A percentile compares a stretch with the other conserved stretches of the same genome.
Evolutionary conservation across 2,888 invertebrate genomes (phyloP).

Genomic region (Gasteruption jaculator): DNA sequence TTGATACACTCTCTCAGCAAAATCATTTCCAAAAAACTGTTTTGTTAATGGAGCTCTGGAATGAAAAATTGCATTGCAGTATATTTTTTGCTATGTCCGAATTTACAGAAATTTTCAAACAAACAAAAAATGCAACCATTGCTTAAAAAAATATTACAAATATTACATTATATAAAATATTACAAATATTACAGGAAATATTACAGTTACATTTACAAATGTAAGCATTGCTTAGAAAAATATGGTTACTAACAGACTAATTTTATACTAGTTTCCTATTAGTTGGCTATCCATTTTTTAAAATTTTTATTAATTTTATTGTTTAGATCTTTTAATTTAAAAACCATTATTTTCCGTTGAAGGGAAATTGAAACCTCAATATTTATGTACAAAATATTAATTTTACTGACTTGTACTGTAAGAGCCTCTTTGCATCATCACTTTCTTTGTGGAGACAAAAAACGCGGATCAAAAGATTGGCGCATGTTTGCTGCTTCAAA

Average conservation of each 20-base stretch:
- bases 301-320: no score
- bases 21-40: conserved; percentile 62
- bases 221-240: no score
- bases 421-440: conserved; percentile 55
- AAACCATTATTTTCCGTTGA: no score
- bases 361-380: not conserved
- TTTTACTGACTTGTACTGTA: conserved; percentile 52
- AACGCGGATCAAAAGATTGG: conserved; percentile 69
- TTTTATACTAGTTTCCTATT: no score
- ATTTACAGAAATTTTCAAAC: conserved; percentile 2
- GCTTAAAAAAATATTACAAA: no score
- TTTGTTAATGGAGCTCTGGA: conserved; percentile 55
- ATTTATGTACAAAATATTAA: conserved; percentile 8
- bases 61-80: conserved; percentile 8
- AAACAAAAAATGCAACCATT: conserved; percentile 11
- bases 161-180: no score
- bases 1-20: conserved; percentile 73
- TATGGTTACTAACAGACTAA: no score
- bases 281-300: no score
- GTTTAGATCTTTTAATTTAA: no score
- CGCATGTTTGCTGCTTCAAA: conserved; percentile 73
- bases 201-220: no score
- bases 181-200: no score
- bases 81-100: conserved; percentile 1
- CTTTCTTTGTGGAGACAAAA: conserved; percentile 69